Base-by-base conservation (phyloP, 2,797 vertebrate genomes). In the Triplophysa yarkandensis region DNA sequence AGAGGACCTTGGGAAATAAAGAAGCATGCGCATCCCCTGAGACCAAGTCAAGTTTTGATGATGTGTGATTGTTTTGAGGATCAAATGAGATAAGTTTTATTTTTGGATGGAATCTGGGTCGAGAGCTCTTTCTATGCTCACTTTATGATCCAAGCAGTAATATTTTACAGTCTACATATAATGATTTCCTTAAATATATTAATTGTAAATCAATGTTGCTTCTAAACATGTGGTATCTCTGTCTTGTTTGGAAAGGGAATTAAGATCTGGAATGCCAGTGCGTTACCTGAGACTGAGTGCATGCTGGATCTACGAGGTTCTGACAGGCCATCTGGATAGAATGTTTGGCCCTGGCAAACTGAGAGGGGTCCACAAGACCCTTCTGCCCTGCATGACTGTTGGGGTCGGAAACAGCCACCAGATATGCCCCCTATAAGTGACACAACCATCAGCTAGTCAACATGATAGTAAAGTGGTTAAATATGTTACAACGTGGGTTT, bases 281-380 rank as follows among this genome's bases (percentile, higher is more conserved):
- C 16, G 27, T 41, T 88, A 98, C 97, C 93, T 99, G 97, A 23
- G 97, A 95, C 83, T 99, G 97, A 0, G 96, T 99, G 83, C 97
- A 98, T 58, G 95, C 93, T 1, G 96, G 94, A 79, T 99, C 97
- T 81, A 95, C 94, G 55, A 99, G 85, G 90, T 98, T 99, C 90
- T 98, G 97, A 75, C 97, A 99, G 77, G 97, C 97, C 97, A 98
- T 98, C 87, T 99, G 97, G 85, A 98, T 98, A 1, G 97, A 95
- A 83, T 99, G 97, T 84, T 98, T 99, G 57, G 97, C 97, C 81
- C 96, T 91, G 64, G 97, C 96, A 77, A 99, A 98, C 88, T 99
- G 97, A 48, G 95, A 92, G 0, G 97, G 97, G 68, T 99, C 97
- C 83, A 99, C 97, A 46, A 99, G 87, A 36, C 97, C 96, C 80